These are phyloP conservation scores for Pseudochirops corinnae DNA, from an alignment of 2,797 vertebrate species.

Conservation along the genomic window DNA sequence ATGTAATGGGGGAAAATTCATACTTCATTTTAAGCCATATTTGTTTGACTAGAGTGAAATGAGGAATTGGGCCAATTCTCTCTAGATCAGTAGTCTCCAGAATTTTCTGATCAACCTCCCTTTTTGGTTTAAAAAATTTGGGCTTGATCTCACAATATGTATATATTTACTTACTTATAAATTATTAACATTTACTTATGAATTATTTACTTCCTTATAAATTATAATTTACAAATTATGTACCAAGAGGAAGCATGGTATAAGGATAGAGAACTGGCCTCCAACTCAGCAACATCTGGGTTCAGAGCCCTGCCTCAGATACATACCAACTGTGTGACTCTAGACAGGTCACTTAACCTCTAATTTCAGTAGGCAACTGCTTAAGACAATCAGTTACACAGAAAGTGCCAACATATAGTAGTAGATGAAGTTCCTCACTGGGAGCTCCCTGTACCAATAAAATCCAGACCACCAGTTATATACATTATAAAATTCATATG, in stretches of 20 bases:
- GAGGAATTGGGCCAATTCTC: not conserved
- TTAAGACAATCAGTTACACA: not conserved
- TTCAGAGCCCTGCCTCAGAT: not conserved
- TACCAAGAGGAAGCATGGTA: not conserved
- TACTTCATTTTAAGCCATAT: not conserved
- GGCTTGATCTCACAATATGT: not conserved
- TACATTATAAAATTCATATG: not conserved
- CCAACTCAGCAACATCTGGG: not conserved
- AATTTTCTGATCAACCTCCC: not conserved
- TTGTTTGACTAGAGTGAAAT: not conserved
- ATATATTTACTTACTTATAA: not conserved
- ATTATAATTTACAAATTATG: not conserved
- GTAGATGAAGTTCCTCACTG: not conserved
- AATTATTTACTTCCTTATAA: not conserved
- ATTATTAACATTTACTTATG: not conserved
- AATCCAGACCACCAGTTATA: not conserved
- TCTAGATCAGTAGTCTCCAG: not conserved
- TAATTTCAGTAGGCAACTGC: not conserved
- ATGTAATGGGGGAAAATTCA: not conserved
- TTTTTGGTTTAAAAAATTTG: not conserved
- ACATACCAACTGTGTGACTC: not conserved
- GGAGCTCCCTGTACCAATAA: not conserved
- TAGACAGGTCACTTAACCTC: not conserved
- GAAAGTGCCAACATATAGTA: not conserved
- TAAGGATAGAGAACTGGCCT: not conserved